A percentile compares a stretch with the other conserved stretches of the same genome.
These are phyloP conservation scores for Lophotis ruficrista DNA, from an alignment of 2,113 vertebrate genomes.

Conservation along the genomic window DNA sequence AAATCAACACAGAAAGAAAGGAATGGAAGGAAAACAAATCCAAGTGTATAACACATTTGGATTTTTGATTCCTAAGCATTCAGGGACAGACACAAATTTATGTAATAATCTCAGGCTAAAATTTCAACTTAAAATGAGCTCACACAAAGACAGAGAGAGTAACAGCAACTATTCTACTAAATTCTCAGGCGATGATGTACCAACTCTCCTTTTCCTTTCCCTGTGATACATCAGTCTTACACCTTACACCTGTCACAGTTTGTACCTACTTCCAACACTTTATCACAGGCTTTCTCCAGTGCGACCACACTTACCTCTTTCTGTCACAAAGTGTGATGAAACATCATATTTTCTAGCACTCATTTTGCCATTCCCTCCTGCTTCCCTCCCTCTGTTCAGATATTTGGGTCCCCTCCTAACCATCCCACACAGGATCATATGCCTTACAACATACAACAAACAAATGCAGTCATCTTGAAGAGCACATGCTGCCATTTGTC, in stretches of 20 bases:
- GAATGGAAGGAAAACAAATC: not conserved
- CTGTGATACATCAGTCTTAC: not conserved
- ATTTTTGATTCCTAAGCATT: not conserved
- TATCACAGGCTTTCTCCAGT: not conserved
- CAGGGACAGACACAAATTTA: not conserved
- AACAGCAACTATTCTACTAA: not conserved
- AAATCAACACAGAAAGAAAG: not conserved
- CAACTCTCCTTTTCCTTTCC: not conserved
- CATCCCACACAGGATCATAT: not conserved
- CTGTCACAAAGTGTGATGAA: not conserved
- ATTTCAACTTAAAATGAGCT: not conserved
- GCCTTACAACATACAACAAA: rapidly evolving
- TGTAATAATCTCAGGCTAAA: not conserved
- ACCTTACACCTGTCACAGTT: not conserved
- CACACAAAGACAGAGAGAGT: not conserved
- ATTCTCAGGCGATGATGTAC: not conserved
- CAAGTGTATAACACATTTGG: not conserved
- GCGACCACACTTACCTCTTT: not conserved
- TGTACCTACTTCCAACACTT: not conserved
- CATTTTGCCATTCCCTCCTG: not conserved
- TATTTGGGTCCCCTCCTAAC: not conserved
- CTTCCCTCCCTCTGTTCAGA: not conserved
- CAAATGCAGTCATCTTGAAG: not conserved
- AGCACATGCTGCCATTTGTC: not conserved
- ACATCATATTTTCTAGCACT: not conserved